Evolutionary conservation across 2,797 vertebrate genomes (phyloP).

Genomic region (Kryptopterus vitreolus): DNA sequence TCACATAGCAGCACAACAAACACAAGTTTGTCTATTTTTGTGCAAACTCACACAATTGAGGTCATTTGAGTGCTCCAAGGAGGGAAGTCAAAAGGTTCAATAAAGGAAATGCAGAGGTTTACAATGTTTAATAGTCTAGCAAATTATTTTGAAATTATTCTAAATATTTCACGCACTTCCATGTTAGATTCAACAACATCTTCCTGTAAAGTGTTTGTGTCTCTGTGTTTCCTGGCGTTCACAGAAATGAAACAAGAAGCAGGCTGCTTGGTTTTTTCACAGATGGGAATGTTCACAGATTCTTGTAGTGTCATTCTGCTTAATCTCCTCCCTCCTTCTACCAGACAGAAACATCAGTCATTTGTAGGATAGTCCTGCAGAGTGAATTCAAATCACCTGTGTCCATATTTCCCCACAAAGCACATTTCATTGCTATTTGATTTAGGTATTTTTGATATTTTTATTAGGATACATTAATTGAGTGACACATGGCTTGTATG

Average conservation of each 20-base stretch:
- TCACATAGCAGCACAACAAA: background rate
- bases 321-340: conserved; percentile 27
- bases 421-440: background rate
- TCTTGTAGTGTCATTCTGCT: conserved; percentile 31
- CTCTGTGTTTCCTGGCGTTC: background rate
- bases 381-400: background rate
- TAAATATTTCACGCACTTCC: background rate
- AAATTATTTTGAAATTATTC: background rate
- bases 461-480: background rate
- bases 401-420: background rate
- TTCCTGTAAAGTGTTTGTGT: background rate
- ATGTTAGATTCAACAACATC: conserved; percentile 2
- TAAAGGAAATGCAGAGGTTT: background rate
- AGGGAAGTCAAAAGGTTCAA: background rate
- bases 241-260: background rate
- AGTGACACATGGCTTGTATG: conserved; percentile 21
- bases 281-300: conserved; percentile 31
- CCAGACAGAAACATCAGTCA: conserved; percentile 32
- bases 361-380: conserved; percentile 18
- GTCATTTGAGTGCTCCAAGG: background rate
- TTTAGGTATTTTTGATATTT: background rate
- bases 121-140: background rate
- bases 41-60: background rate
- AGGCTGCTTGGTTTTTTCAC: conserved; percentile 2
- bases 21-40: conserved; percentile 5